A percentile compares a stretch with the other conserved stretches of the same genome.
Evolutionary conservation across 2,888 invertebrate species (phyloP).

Genomic region (Anoplius nigerrimus): DNA sequence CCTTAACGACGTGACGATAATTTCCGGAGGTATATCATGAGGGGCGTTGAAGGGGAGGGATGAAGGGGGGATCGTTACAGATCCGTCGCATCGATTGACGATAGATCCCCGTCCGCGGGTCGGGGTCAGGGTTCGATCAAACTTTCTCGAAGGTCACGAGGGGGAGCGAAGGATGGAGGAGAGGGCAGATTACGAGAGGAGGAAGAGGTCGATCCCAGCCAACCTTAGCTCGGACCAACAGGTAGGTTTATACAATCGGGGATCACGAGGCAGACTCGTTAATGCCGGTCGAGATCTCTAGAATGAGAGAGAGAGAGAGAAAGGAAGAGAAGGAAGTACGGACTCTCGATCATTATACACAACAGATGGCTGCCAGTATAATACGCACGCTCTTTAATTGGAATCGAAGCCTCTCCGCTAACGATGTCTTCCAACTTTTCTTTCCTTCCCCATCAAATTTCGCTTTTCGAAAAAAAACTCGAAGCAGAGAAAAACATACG

Average conservation of each 20-base stretch:
- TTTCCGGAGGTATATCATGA: too few relatives aligned
- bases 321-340: background rate
- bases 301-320: conserved; percentile 6
- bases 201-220: background rate
- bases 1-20: too few relatives aligned
- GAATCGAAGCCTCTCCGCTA: too few relatives aligned
- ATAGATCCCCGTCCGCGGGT: conserved; percentile 34
- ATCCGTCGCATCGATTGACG: conserved; percentile 44
- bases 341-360: background rate
- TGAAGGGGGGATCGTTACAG: conserved; percentile 37
- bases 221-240: conserved; percentile 30
- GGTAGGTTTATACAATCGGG: conserved; percentile 33
- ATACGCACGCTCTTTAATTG: too few relatives aligned
- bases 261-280: conserved; percentile 37
- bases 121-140: conserved; percentile 58
- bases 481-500: too few relatives aligned
- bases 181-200: conserved; percentile 13
- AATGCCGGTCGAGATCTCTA: conserved; percentile 17
- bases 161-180: background rate
- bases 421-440: too few relatives aligned
- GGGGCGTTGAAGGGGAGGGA: conserved; percentile 40
- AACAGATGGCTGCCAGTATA: too few relatives aligned
- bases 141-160: conserved; percentile 56
- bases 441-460: too few relatives aligned
- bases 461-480: too few relatives aligned